Evolutionary conservation across 2,888 invertebrate genomes (phyloP), one percentile per base, ranked within the genome.

Genomic region (Agonopterix heracliana): DNA sequence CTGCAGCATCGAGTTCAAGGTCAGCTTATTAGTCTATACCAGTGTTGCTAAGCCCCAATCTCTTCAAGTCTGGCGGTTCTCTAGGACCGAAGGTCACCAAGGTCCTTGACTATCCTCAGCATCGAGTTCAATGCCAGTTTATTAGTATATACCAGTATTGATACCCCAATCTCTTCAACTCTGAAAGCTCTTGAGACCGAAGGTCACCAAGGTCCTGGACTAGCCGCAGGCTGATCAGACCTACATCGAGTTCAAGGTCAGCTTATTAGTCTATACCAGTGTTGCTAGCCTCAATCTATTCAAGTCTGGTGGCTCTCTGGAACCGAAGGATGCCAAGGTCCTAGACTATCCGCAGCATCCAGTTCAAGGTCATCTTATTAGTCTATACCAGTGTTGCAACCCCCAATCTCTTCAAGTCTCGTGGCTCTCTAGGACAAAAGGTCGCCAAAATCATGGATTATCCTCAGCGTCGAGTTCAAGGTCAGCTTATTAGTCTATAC

Each of bases 211-310:
- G 75, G 89, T 94, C 9, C 78, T 96, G 66, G 96, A 96, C 72
- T 97, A 95, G 74, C 92, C 93, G 17, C 92, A 92, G 5, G 93
- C 95, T 50, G 95, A 98, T 70, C 97, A 97, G 83, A 89, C 96
- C 34, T 96, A 95, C 66, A 91, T 96, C 57, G 95, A 96, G 82
- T 91, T 93, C 59, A 93, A 93, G 74, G 92, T 91, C 54, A 71
- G 76, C 50, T 8, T n/a, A n/a, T n/a, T n/a, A n/a, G n/a, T n/a
- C n/a, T n/a, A n/a, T n/a, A n/a, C n/a, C n/a, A n/a, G n/a, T n/a
- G n/a, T n/a, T n/a, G n/a, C n/a, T n/a, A n/a, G n/a, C n/a, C n/a
- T n/a, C n/a, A n/a, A n/a, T 0, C 72, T 92, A 47, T 88, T 87
- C 71, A 79, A 78, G 53, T 66, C 75, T 0, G 86, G 87, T 0